Conservation (phyloP, 2,797 vertebrate genomes). For the Cottoperca gobio region DNA sequence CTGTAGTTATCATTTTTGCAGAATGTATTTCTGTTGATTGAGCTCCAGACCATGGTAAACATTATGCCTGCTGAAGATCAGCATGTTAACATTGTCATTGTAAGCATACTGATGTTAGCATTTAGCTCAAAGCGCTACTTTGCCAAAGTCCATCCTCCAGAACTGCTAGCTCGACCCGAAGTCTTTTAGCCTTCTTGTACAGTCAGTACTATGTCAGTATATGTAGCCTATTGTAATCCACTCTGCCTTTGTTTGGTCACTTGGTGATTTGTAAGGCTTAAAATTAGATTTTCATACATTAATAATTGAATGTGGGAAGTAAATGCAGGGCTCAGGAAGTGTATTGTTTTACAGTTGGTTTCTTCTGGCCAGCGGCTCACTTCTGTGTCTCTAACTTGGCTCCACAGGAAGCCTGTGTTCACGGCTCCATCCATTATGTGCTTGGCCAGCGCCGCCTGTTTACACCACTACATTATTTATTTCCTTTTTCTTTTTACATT, state of each 20-base stretch:
- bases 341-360: conserved; percentile 15
- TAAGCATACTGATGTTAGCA: background rate
- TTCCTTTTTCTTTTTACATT: conserved; percentile 60
- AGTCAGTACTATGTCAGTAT: background rate
- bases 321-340: background rate
- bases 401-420: conserved; percentile 33
- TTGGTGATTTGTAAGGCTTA: background rate
- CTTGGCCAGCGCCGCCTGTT: conserved; percentile 56
- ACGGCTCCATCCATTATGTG: conserved; percentile 48
- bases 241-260: background rate
- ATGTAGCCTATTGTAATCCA: background rate
- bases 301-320: background rate
- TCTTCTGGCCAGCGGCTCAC: conserved; percentile 15
- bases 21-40: background rate
- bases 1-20: too few species aligned
- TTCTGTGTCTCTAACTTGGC: conserved; percentile 15
- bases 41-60: background rate
- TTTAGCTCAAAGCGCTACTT: background rate
- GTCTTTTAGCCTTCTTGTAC: background rate
- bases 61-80: background rate
- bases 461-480: conserved; percentile 57
- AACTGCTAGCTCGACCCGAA: background rate
- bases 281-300: conserved; percentile 20
- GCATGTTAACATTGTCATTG: too few species aligned
- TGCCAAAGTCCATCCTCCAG: background rate